Evolutionary conservation across 2,888 invertebrate genomes (phyloP).

Genomic region (Oxyteleia sp.): DNA sequence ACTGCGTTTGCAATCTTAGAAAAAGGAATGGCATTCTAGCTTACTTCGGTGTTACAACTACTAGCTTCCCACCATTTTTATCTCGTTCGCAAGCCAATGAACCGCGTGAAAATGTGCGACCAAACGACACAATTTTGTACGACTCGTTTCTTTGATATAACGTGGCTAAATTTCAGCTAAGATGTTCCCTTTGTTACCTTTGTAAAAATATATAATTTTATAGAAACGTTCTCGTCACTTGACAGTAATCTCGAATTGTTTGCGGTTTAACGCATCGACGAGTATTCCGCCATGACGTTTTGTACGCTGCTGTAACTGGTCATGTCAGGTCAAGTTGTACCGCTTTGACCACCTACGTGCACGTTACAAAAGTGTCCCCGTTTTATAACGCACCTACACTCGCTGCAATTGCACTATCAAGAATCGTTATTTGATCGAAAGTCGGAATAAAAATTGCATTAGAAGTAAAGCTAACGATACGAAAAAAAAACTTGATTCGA

Average conservation of each 20-base stretch:
- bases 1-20: background rate
- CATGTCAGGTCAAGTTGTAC: background rate
- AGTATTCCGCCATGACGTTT: slow-evolving; percentile 23
- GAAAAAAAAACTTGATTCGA: too few relatives aligned
- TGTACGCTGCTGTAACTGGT: slow-evolving; percentile 10
- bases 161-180: slow-evolving; percentile 12
- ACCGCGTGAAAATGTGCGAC: background rate
- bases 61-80: background rate
- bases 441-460: background rate
- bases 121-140: slow-evolving; percentile 6
- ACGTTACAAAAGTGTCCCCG: background rate
- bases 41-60: background rate
- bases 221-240: slow-evolving; percentile 14
- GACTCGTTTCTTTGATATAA: slow-evolving; percentile 24
- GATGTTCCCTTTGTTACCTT: background rate
- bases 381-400: too few relatives aligned
- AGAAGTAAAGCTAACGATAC: too few relatives aligned
- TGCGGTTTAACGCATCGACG: background rate
- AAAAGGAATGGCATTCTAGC: background rate
- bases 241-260: background rate
- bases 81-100: background rate
- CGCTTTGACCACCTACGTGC: background rate
- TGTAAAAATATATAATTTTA: slow-evolving; percentile 56
- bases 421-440: background rate
- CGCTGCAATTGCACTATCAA: too few relatives aligned